Evolutionary conservation across 2,888 invertebrate species (phyloP), one percentile per base, ranked within the genome.

Genomic region (Dilophus febrilis): DNA sequence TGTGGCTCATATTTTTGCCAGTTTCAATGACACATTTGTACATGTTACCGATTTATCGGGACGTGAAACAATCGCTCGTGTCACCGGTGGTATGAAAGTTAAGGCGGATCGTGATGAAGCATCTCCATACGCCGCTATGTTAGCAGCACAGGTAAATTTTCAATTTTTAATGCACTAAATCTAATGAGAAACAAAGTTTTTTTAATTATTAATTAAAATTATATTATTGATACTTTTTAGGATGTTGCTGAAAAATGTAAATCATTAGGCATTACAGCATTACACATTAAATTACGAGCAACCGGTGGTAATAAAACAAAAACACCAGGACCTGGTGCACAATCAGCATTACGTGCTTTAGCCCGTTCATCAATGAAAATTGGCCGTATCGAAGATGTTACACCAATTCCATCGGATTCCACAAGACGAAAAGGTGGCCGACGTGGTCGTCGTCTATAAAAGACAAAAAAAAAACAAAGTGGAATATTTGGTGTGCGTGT

Each of bases 71-170:
- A 87, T 88, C 55, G 84, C 86, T 49, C 73, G 97, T 57, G 90
- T 98, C 40, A 98, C 98, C 51, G 90, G 91, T 53, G 91, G 91
- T 45, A 99, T 98, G 98, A 98, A 98, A 70, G 98, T 99, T 35
- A 98, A 98, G 69, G 98, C 98, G 53, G 98, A 99, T 70, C 82
- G 98, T 71, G 98, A 98, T 67, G 98, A 98, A 68, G 92, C 98
- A 48, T 97, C 97, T 35, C 98, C 98, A 36, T 99, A 98, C 61
- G 98, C 98, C 56, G 98, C 98, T 77, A 99, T 98, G 98, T 91
- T 98, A 69, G 98, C 98, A 53, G 97, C 97, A 49, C 97, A 98
- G 74, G 86, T 86, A 65, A 57, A 51, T 53, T 27, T 29, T 37
- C n/a, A 26, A 19, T 14, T 36, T 11, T 33, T 26, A 10, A 32